Evolutionary conservation across 2,888 invertebrate genomes (phyloP), one percentile per base, ranked within the genome.

Genomic region (Protula sp.): DNA sequence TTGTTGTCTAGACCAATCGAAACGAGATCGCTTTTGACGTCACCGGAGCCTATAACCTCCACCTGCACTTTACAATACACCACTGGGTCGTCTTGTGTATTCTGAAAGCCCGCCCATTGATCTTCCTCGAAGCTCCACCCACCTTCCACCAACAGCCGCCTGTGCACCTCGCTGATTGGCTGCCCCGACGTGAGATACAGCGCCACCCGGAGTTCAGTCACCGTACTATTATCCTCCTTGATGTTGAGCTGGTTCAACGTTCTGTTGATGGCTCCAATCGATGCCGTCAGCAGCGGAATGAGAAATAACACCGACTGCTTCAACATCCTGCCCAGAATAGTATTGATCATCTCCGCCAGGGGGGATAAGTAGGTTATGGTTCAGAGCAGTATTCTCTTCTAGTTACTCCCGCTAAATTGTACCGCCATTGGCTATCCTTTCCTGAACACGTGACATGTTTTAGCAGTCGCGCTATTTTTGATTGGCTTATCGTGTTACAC

Each of bases 321-420:
- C 31, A 67, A 62, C 51, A 65, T 53, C 3, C 67, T 65, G 2
- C 38, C 26, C 22, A 67, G 60, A 26, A 67, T 62, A 26, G 30
- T 47, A 51, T 67, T 67, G 27, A 67, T 58, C 26, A 63, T 60
- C 30, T 65, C 67, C 1, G 63, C 65, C 27, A 67, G 55, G 2
- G n/a, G 61, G 59, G 14, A 67, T 59, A 14, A 67, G 63, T n/a
- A 65, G 59, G 31, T 67, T 65, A 26, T 65, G 65, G 14, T 51
- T 47, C 47, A 65, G 48, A 3, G 14, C 27, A 5, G 58, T 48
- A 38, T 58, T 60, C 22, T 61, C 57, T 29, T 55, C 28, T 26
- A 66, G 55, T 57, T 61, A 66, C 5, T 65, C 58, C 45, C 57
- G 58, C 60, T 62, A 65, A 19, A 30, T 9, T 47, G 19, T 26